These are phyloP conservation scores for Herpetotheres cachinnans DNA, from an alignment of 2,113 vertebrate species.

Conservation along the genomic window DNA sequence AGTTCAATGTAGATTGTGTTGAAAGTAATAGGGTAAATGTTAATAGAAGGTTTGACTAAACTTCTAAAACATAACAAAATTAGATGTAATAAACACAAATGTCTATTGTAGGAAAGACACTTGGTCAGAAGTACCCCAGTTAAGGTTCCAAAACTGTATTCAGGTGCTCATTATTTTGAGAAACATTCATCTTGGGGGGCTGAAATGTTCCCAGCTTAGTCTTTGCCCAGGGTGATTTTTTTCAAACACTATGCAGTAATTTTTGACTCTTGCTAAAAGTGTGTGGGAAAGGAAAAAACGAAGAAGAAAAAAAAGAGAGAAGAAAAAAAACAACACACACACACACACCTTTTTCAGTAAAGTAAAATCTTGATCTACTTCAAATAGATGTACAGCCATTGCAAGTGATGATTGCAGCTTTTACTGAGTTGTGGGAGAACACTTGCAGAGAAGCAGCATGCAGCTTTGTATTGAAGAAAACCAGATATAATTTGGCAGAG, in stretches of 20 bases:
- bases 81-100: neutral
- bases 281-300: neutral
- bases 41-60: neutral
- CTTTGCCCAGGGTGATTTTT: conserved; percentile 20
- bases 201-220: conserved; percentile 4
- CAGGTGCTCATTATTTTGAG: conserved; percentile 26
- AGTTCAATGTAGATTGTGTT: neutral
- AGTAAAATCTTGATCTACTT: neutral
- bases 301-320: neutral
- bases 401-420: neutral
- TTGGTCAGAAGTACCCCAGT: neutral
- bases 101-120: neutral
- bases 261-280: neutral
- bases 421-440: neutral
- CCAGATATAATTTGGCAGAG: neutral
- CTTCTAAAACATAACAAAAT: neutral
- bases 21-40: neutral
- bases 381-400: neutral
- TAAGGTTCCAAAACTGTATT: conserved; percentile 15
- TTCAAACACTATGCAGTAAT: neutral
- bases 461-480: neutral
- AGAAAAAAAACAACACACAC: neutral
- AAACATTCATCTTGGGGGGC: neutral
- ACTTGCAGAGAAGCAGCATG: neutral
- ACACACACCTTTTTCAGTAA: neutral